A percentile compares a stretch with the other conserved stretches of the same genome.
phyloP scores from a whole-genome alignment of 2,797 vertebrate genomes.

The Peromyscus aztecus region DNA sequence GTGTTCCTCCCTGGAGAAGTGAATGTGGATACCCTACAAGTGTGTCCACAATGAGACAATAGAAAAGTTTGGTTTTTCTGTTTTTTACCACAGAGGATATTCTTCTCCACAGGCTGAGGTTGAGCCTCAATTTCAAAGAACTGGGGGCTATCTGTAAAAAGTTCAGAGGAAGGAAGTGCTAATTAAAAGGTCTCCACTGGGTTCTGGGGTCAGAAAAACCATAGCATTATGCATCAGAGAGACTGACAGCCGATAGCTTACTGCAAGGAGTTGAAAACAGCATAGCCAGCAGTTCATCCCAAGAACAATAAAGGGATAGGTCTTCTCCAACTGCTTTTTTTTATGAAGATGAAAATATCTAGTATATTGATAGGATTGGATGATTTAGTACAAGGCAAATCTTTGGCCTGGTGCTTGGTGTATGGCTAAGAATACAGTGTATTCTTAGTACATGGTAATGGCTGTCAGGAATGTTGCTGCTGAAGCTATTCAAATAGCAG shows the following conservation, averaged over 20 bases:
- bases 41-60: neutral
- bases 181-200: conserved; percentile 55
- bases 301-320: too few species aligned
- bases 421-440: neutral
- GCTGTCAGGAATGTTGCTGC: neutral
- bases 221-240: neutral
- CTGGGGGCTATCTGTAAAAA: conserved; percentile 64
- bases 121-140: conserved; percentile 70
- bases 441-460: neutral
- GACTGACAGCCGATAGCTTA: neutral
- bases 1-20: neutral
- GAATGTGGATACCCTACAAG: fast-evolving
- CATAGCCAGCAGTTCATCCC: neutral
- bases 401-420: neutral
- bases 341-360: neutral
- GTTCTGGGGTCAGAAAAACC: conserved; percentile 44
- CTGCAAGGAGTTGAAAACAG: neutral
- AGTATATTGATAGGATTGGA: neutral
- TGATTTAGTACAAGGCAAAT: neutral
- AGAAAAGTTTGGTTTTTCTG: neutral
- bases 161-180: conserved; percentile 64
- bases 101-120: conserved; percentile 56
- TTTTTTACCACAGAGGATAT: conserved; percentile 11
- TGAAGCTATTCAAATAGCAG: neutral
- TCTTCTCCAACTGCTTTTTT: neutral